A percentile compares a stretch with the other conserved stretches of the same genome.
Conservation (phyloP, 64 coral and sea anemone species). For the Pocillopora verrucosa region DNA sequence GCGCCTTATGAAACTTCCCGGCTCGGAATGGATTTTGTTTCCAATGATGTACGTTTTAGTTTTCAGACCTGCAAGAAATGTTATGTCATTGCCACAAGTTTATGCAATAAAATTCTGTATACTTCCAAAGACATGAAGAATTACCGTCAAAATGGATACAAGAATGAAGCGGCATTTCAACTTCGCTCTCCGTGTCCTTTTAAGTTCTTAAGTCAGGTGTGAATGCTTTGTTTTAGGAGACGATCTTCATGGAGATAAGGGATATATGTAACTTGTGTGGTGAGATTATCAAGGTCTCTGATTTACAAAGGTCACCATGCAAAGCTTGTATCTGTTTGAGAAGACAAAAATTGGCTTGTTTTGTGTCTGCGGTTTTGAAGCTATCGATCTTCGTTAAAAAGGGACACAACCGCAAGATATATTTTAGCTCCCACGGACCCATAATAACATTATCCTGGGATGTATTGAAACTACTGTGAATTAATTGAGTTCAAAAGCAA, state of each 20-base stretch:
- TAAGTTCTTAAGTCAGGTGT: background rate
- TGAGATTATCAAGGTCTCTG: background rate
- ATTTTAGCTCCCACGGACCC: background rate
- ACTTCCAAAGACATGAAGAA: background rate
- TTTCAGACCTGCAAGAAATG: too few species aligned
- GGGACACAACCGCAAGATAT: background rate
- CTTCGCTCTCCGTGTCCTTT: background rate
- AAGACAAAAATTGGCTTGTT: background rate
- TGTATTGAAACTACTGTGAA: background rate
- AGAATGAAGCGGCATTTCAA: background rate
- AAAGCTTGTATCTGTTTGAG: background rate
- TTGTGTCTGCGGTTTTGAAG: background rate
- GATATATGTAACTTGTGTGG: background rate
- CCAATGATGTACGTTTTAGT: too few species aligned
- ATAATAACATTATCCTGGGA: background rate
- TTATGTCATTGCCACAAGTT: too few species aligned
- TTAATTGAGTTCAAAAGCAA: background rate
- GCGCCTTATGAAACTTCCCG: too few species aligned
- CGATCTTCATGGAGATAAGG: slow-evolving; percentile 3
- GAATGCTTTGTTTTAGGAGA: background rate
- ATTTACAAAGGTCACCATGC: background rate
- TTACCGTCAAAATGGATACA: background rate
- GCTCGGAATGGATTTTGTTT: too few species aligned
- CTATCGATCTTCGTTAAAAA: background rate
- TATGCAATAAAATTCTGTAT: too few species aligned